Base-by-base conservation (phyloP, 2,888 invertebrate species). In the Caenorhabditis sp. region DNA sequence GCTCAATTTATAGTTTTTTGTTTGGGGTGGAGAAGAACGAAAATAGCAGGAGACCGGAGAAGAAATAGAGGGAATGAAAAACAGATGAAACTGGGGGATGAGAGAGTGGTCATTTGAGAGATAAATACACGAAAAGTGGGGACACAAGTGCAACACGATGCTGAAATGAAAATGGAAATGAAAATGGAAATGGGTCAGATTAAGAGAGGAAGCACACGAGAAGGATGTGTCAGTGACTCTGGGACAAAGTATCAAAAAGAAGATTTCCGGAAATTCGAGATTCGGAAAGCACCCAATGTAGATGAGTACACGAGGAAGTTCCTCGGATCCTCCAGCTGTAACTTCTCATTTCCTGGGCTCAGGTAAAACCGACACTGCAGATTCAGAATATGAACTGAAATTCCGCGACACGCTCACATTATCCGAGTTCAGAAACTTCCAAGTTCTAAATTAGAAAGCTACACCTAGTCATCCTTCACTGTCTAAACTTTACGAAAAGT, bases 91-190 rank as follows among this genome's bases (percentile, higher is more conserved):
- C n/a, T 26, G 80, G 49, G 44, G 44, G 26, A 8, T 51, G 59
- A 31, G 47, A 72, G 72, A 72, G 26, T 28, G 47, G 56, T 58
- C 49, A 66, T 44, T 44, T 64, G 31, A 63, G 31, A 61, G 70
- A 70, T 28, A 44, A 35, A 63, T 16, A 10, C 38, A 59, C n/a
- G 41, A 22, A 41, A 56, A 38, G 14, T 26, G 49, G 38, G 44
- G 31, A 56, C 38, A 70, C 31, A 80, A 75, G 76, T 76, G 76
- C 76, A 76, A 80, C 59, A 73, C 44, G 66, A 73, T 38, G 56
- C 61, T 70, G 28, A 35, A 72, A 47, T 64, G 56, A 68, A 49
- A 56, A 63, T 16, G 61, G 24, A 63, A 63, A 24, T 22, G n/a
- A 44, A 63, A 63, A n/a, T 12, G 26, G 28, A n/a, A 44, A 58